These are phyloP conservation scores for Acrocyrtus sp. DNA, from an alignment of 2,888 invertebrate genomes.

Conservation along the genomic window DNA sequence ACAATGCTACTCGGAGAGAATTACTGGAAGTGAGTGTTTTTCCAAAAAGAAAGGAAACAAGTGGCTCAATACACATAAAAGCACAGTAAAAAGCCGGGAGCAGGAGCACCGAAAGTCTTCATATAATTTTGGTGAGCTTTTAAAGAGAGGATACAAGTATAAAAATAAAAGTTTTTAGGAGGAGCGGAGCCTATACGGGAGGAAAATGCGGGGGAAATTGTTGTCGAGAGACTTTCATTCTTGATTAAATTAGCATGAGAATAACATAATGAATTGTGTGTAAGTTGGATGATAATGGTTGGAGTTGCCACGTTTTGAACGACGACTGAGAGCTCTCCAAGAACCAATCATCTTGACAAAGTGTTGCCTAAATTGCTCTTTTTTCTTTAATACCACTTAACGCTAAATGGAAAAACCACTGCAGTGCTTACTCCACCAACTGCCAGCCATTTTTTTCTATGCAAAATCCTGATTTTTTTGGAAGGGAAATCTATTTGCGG, in stretches of 20 bases:
- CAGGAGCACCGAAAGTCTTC: too few species aligned
- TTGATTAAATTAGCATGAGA: constrained; percentile 58
- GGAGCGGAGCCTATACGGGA: too few species aligned
- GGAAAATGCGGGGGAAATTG: constrained; percentile 38
- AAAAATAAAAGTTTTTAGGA: too few species aligned
- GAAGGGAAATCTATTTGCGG: too few species aligned
- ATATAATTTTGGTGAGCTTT: too few species aligned
- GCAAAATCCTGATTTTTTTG: too few species aligned
- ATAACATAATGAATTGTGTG: constrained; percentile 56
- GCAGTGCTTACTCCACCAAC: not conserved
- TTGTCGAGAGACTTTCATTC: constrained; percentile 55
- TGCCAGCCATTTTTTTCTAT: too few species aligned
- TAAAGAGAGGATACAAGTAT: too few species aligned
- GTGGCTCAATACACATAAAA: not conserved
- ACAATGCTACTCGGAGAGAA: not conserved
- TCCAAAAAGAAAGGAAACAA: not conserved
- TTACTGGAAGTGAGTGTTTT: not conserved
- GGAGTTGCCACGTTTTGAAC: constrained; percentile 53
- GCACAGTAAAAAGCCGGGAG: constrained; percentile 1
- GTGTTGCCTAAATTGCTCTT: constrained; percentile 43
- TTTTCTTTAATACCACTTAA: constrained; percentile 17
- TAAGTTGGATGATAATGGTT: constrained; percentile 53
- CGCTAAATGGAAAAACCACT: constrained; percentile 6
- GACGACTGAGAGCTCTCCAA: constrained; percentile 46
- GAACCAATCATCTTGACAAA: constrained; percentile 48